These are phyloP conservation scores for Labrus mixtus DNA, from an alignment of 2,113 vertebrate species.

Conservation along the genomic window DNA sequence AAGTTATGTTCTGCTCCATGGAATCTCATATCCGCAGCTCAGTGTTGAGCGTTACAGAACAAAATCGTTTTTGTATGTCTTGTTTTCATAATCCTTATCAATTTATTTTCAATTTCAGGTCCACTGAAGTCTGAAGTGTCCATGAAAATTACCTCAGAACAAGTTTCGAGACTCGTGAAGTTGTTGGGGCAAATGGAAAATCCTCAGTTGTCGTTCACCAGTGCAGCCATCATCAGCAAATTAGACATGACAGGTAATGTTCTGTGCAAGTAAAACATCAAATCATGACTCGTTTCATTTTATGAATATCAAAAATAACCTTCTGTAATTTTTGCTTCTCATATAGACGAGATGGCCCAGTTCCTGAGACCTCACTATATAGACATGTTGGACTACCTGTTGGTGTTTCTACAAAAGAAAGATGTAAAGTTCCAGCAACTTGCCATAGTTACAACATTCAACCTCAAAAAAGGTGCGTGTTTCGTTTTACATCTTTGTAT, in stretches of 20 bases:
- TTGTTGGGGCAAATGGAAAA: conserved; percentile 48
- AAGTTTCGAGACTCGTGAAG: conserved; percentile 57
- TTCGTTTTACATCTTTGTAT: neutral
- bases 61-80: neutral
- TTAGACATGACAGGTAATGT: conserved; percentile 67
- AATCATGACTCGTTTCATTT: neutral
- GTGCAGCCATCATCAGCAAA: conserved; percentile 61
- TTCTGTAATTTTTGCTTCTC: neutral
- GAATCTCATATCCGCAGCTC: neutral
- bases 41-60: neutral
- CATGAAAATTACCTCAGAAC: conserved; percentile 44
- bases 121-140: conserved; percentile 33
- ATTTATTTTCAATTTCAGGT: conserved; percentile 45
- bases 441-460: conserved; percentile 47
- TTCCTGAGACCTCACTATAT: conserved; percentile 62
- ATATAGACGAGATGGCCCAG: conserved; percentile 12
- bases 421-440: conserved; percentile 71
- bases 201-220: conserved; percentile 51
- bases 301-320: neutral
- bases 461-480: conserved; percentile 61
- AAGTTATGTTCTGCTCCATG: neutral
- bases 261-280: neutral
- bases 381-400: conserved; percentile 39
- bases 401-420: conserved; percentile 57
- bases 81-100: neutral